phyloP scores from a whole-genome alignment of 2,797 vertebrate genomes.

The Cossypha dichroa region DNA sequence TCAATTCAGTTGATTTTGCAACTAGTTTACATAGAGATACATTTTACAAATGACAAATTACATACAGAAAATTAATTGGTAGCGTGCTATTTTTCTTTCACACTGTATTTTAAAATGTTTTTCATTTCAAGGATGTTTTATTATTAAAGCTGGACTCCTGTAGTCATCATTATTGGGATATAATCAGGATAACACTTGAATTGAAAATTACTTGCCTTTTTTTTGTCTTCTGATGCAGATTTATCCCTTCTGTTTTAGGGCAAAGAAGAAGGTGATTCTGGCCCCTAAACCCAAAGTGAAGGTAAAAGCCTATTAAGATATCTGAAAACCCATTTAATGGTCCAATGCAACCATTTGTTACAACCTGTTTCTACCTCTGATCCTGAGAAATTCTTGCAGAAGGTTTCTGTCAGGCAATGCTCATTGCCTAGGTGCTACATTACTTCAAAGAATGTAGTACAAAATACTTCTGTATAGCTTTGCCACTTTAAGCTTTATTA shows the following conservation, averaged over 20 bases:
- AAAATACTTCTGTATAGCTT: background rate
- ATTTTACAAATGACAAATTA: background rate
- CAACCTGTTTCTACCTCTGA: background rate
- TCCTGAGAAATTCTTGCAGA: background rate
- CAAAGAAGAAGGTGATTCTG: conserved; percentile 91
- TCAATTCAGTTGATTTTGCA: background rate
- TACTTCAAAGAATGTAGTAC: background rate
- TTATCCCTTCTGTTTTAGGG: conserved; percentile 71
- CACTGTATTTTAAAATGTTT: background rate
- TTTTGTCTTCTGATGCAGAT: background rate
- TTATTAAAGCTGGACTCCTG: background rate
- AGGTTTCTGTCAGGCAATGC: background rate
- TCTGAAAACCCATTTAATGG: background rate
- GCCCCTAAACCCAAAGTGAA: conserved; percentile 90
- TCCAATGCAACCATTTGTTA: background rate
- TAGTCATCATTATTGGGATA: background rate
- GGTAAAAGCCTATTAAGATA: conserved; percentile 73
- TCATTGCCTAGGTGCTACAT: background rate
- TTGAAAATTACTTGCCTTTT: background rate
- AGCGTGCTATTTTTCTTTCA: background rate
- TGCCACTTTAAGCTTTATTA: background rate
- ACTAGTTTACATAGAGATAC: background rate
- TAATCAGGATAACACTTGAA: background rate
- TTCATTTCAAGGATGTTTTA: background rate
- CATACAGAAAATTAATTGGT: background rate